A percentile compares a stretch with the other conserved stretches of the same genome.
phyloP scores from a whole-genome alignment of 2,797 vertebrate genomes.

The Mustela erminea region DNA sequence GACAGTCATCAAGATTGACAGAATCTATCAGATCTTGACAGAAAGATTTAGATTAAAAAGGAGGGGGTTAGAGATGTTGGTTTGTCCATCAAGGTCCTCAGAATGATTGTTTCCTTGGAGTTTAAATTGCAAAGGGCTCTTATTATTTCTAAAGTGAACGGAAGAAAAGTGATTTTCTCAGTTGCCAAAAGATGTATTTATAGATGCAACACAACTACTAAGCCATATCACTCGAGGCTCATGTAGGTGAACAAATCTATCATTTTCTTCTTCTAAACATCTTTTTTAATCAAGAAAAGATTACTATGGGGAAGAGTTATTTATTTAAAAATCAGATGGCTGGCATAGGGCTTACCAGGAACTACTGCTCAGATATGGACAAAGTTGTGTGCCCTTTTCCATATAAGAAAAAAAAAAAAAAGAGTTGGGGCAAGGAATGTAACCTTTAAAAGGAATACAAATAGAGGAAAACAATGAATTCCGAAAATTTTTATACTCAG shows the following conservation, averaged over 20 bases:
- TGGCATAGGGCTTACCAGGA: not conserved
- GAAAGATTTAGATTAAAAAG: slow-evolving; percentile 59
- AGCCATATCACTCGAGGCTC: not conserved
- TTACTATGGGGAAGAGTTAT: slow-evolving; percentile 15
- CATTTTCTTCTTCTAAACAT: slow-evolving; percentile 22
- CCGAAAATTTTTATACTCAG: not conserved
- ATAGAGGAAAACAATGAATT: slow-evolving; percentile 10
- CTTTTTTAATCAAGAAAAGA: slow-evolving; percentile 67
- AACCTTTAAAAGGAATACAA: not conserved
- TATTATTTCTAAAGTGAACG: slow-evolving; percentile 55
- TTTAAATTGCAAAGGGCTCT: slow-evolving; percentile 24
- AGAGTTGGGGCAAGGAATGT: accelerated
- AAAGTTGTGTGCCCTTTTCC: not conserved
- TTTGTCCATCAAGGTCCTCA: not conserved
- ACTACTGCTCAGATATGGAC: not conserved
- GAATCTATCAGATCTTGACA: slow-evolving; percentile 57
- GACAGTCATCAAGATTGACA: slow-evolving; percentile 60
- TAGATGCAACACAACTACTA: slow-evolving; percentile 22
- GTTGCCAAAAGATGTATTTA: slow-evolving; percentile 45
- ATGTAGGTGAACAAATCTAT: slow-evolving; percentile 13
- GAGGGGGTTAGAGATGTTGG: not conserved
- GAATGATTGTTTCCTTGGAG: slow-evolving; percentile 50
- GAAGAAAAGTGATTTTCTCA: slow-evolving; percentile 63
- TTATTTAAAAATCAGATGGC: slow-evolving; percentile 49
- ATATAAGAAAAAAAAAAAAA: not conserved